phyloP scores from a whole-genome alignment of 2,113 vertebrate species.

The Upupa epops region DNA sequence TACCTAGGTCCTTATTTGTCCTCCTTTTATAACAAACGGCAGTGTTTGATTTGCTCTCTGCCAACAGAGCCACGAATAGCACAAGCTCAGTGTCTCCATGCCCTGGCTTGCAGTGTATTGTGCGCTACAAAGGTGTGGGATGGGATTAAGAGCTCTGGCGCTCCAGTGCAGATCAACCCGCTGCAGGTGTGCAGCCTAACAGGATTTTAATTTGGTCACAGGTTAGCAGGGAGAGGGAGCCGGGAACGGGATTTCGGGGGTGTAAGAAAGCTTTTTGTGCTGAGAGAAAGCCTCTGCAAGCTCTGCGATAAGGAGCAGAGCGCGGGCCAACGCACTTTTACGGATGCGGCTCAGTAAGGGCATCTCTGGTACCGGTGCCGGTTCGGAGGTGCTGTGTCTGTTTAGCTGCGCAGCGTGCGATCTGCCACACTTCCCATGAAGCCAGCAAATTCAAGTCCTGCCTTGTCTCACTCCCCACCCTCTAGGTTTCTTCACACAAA shows the following conservation, averaged over 20 bases:
- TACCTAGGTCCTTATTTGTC: neutral
- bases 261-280: neutral
- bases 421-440: neutral
- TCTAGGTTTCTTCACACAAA: neutral
- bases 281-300: slow-evolving; percentile 48
- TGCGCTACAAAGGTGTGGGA: neutral
- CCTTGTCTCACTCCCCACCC: neutral
- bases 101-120: slow-evolving; percentile 25
- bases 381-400: neutral
- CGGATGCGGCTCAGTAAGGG: neutral
- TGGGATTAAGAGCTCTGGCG: slow-evolving; percentile 26
- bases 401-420: neutral
- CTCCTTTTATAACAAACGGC: neutral
- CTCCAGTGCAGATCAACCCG: slow-evolving; percentile 21
- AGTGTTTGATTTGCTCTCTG: neutral
- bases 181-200: slow-evolving; percentile 45
- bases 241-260: slow-evolving; percentile 11
- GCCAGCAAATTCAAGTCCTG: neutral
- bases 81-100: neutral
- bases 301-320: slow-evolving; percentile 22
- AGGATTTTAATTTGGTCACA: slow-evolving; percentile 38
- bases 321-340: neutral
- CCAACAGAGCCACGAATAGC: neutral
- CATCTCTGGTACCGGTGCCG: neutral
- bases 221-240: slow-evolving; percentile 16